These are phyloP conservation scores for Sardina pilchardus DNA, from an alignment of 2,113 vertebrate species.

Conservation along the genomic window DNA sequence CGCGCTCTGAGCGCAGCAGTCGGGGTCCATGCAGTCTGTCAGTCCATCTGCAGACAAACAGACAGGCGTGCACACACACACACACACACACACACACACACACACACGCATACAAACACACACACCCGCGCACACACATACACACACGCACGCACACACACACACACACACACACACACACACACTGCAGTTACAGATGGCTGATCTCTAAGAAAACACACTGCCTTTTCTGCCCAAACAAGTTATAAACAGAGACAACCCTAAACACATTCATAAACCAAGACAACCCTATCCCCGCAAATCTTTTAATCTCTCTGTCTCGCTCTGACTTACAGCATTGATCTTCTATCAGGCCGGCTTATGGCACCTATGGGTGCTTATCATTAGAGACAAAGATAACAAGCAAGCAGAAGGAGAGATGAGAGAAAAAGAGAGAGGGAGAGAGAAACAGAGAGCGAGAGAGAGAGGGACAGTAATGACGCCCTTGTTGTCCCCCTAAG, in stretches of 20 bases:
- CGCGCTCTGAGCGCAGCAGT: constrained; percentile 83
- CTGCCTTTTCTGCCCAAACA: not conserved
- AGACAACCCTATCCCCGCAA: not conserved
- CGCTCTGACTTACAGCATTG: not conserved
- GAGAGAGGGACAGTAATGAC: not conserved
- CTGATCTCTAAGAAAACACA: not conserved
- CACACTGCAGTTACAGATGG: not conserved
- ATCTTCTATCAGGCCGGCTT: not conserved
- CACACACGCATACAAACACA: not conserved
- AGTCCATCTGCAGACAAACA: constrained; percentile 76
- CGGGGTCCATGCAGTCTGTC: constrained; percentile 87
- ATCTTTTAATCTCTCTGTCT: not conserved
- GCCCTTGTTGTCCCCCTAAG: constrained; percentile 11
- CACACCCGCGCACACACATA: not conserved
- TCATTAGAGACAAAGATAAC: not conserved
- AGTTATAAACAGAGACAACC: not conserved
- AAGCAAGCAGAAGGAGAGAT: not conserved
- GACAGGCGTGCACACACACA: not conserved
- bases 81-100: not conserved
- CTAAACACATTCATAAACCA: constrained; percentile 12
- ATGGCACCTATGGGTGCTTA: not conserved
- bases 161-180: not conserved
- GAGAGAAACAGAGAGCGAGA: not conserved
- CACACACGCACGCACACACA: not conserved
- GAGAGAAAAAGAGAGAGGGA: not conserved